Conservation (phyloP, 2,113 vertebrate species). For the Labeo rohita region DNA sequence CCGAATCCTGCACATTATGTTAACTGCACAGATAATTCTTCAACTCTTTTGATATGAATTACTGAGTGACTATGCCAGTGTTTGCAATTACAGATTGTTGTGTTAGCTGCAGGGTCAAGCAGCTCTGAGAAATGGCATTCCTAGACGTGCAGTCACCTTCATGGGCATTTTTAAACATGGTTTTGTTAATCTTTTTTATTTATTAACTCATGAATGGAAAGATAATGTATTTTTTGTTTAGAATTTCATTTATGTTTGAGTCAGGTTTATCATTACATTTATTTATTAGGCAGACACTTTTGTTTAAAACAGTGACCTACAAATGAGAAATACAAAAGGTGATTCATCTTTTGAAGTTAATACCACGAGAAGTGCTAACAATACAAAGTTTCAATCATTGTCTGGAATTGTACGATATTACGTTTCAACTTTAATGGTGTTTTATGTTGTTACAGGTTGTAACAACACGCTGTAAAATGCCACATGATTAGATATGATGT, state of each 20-base stretch:
- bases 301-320: background rate
- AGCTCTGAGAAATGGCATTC: background rate
- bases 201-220: background rate
- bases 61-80: background rate
- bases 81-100: background rate
- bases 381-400: background rate
- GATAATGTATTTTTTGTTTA: background rate
- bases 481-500: background rate
- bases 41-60: background rate
- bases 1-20: background rate
- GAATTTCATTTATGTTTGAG: background rate
- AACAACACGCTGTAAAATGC: background rate
- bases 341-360: background rate
- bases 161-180: background rate
- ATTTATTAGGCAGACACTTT: background rate
- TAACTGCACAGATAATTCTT: background rate
- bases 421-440: background rate
- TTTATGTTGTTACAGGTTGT: background rate
- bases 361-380: background rate
- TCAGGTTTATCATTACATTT: background rate
- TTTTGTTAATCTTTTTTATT: background rate
- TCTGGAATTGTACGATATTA: background rate
- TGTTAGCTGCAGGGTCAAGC: background rate
- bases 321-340: background rate
- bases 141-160: constrained; percentile 9